Evolutionary conservation across 2,797 vertebrate species (phyloP).

Genomic region (Enteromius unitaeniatus): DNA sequence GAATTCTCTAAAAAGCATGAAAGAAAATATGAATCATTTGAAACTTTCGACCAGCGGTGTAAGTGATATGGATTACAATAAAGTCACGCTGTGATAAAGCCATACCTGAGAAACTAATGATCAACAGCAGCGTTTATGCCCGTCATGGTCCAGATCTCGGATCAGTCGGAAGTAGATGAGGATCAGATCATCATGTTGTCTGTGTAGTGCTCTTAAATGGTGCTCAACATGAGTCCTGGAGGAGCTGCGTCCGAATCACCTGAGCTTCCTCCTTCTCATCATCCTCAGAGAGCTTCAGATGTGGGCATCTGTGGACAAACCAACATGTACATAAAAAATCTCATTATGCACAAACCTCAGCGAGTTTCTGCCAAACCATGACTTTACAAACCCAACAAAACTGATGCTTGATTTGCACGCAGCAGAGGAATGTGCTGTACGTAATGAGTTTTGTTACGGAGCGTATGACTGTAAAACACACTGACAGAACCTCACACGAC

Average conservation of each 20-base stretch:
- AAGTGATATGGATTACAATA: neutral
- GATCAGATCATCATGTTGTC: neutral
- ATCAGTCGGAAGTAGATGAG: neutral
- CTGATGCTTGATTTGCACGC: neutral
- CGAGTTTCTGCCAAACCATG: neutral
- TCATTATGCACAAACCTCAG: neutral
- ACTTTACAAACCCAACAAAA: neutral
- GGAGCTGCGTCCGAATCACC: slow-evolving; percentile 25
- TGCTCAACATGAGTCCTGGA: neutral
- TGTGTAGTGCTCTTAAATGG: neutral
- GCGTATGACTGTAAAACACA: slow-evolving; percentile 17
- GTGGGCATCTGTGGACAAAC: slow-evolving; percentile 32
- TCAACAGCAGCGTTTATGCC: neutral
- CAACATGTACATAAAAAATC: neutral
- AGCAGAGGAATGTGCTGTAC: neutral
- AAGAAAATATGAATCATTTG: neutral
- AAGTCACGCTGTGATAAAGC: slow-evolving; percentile 1
- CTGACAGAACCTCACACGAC: slow-evolving; percentile 66
- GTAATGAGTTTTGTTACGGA: neutral
- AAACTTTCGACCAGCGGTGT: neutral
- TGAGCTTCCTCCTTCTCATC: slow-evolving; percentile 25
- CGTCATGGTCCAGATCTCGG: neutral
- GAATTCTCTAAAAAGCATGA: neutral
- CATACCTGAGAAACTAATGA: slow-evolving; percentile 58
- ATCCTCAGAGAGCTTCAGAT: neutral